Base-by-base conservation (phyloP, 2,797 vertebrate species). In the Dicrostonyx torquatus region DNA sequence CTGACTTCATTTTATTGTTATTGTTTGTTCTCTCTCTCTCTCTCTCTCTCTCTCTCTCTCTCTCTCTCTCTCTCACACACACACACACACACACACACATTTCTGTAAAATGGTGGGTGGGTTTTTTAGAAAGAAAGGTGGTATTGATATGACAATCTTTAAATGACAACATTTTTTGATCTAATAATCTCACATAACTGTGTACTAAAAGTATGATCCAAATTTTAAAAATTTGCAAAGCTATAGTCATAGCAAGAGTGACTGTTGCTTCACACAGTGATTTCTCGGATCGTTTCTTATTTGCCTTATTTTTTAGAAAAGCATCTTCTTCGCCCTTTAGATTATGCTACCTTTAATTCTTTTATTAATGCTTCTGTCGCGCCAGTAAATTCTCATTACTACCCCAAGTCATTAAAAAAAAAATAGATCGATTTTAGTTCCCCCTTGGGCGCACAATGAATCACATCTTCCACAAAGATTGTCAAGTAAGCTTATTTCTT, bases 401-500 rank as follows among this genome's bases (percentile, higher is more conserved):
- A 93, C 34, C 43, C 37, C 10, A 62, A 92, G 86, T 91, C 11
- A 84, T 91, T 93, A 93, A 85, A 88, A 77, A 48, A 48, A 89
- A 89, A 89, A 70, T 72, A 89, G 84, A 89, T 7, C 34, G 68
- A 13, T 90, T 55, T 87, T 79, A 91, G 87, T 80, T 73, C 48
- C 43, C 77, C 73, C 37, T 5, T 85, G 78, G 48, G 34, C 7
- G 55, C 88, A 48, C 75, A 24, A 62, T 83, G 87, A 94, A 85
- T 93, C 45, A 82, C 4, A 37, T 24, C 26, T 94, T 90, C 75
- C 83, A 66, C 58, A 79, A 94, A 55, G 31, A 53, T 66, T 50
- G 8, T 92, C 83, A 94, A 92, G 73, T 17, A 53, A 17, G 29
- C 31, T 89, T 82, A 70, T 87, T 95, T 86, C 68, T 92, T 91